These are phyloP conservation scores for Tangara arthus DNA, from an alignment of 2,797 vertebrate genomes.

Conservation along the genomic window DNA sequence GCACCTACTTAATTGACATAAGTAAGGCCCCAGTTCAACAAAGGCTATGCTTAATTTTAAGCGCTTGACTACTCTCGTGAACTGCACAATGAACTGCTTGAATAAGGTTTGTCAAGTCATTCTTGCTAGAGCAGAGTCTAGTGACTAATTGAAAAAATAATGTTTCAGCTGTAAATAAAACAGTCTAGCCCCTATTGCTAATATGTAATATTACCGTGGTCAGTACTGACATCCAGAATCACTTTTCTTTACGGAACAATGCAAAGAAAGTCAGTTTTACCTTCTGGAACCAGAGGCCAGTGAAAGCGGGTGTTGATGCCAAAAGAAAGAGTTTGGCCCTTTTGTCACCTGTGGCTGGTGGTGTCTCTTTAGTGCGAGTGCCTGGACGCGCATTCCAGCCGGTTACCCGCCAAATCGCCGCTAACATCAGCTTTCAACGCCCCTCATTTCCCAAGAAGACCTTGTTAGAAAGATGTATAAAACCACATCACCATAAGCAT, in stretches of 20 bases:
- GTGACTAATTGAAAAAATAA: background rate
- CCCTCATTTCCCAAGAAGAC: conserved; percentile 18
- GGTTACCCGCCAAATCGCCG: background rate
- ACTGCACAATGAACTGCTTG: background rate
- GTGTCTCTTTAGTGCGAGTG: background rate
- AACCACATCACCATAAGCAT: conserved; percentile 30
- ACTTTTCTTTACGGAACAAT: background rate
- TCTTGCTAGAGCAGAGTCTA: background rate
- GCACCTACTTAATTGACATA: background rate
- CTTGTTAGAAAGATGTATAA: background rate
- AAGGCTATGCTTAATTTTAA: background rate
- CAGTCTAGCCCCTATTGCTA: background rate
- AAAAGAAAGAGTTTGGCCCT: background rate
- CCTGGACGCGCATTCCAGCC: background rate
- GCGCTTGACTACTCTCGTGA: background rate
- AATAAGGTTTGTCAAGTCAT: background rate
- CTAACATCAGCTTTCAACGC: background rate
- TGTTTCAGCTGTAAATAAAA: background rate
- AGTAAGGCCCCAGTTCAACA: background rate
- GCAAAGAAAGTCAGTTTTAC: background rate
- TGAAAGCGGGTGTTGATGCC: background rate
- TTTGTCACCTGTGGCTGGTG: background rate
- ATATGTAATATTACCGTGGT: fast-evolving
- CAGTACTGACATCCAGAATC: background rate
- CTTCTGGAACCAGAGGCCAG: background rate